phyloP scores from a whole-genome alignment of 2,113 vertebrate species.

The Boulengeromyrus knoepffleri region DNA sequence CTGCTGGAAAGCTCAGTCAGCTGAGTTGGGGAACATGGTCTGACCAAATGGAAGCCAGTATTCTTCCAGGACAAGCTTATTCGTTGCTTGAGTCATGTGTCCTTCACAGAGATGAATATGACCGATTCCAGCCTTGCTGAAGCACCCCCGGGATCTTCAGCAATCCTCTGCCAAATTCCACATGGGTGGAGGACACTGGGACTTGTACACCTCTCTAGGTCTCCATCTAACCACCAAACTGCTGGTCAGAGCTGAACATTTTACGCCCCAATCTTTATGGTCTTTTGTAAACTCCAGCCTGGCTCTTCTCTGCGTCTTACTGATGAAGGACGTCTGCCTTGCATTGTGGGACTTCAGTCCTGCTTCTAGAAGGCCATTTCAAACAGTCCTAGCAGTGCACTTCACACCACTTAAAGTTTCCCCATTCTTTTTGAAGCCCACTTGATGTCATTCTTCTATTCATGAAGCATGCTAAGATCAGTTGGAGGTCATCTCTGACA shows the following conservation, averaged over 20 bases:
- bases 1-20: neutral
- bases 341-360: neutral
- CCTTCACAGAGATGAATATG: neutral
- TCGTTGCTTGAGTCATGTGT: neutral
- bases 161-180: neutral
- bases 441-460: neutral
- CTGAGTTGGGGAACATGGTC: neutral
- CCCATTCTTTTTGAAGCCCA: neutral
- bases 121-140: neutral
- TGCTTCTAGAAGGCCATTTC: neutral
- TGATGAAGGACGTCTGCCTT: neutral
- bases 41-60: neutral
- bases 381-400: neutral
- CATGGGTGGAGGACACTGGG: neutral
- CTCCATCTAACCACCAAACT: neutral
- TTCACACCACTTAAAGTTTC: neutral
- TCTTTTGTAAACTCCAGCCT: neutral
- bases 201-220: neutral
- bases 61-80: neutral
- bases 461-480: neutral
- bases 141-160: neutral
- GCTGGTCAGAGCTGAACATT: neutral
- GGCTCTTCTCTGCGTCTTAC: neutral
- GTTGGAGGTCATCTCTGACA: neutral
- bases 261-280: neutral